Evolutionary conservation across 1,140 invertebrate genomes (phyloP).

Genomic region (Lethrus apterus): DNA sequence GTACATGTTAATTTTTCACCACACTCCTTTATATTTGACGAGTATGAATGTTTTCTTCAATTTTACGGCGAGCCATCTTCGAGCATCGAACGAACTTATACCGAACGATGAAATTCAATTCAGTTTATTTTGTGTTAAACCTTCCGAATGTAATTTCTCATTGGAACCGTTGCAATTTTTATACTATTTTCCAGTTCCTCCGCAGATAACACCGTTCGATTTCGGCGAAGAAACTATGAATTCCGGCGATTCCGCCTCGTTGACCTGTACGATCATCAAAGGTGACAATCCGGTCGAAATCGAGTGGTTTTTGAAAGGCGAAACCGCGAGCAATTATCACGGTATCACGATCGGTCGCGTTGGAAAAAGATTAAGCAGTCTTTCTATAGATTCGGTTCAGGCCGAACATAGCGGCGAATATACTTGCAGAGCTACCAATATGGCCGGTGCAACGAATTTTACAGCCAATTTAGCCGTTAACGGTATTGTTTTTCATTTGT

Average conservation of each 20-base stretch:
- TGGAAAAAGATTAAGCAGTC: constrained; percentile 39
- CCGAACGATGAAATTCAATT: no score
- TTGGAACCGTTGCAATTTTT: neutral
- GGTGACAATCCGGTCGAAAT: constrained; percentile 61
- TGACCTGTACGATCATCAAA: constrained; percentile 59
- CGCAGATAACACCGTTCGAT: constrained; percentile 46
- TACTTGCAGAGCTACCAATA: constrained; percentile 58
- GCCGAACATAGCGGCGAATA: constrained; percentile 61
- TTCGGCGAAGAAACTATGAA: constrained; percentile 51
- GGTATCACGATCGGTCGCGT: constrained; percentile 41
- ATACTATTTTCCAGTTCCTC: constrained; percentile 38
- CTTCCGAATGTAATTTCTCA: neutral
- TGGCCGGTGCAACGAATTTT: constrained; percentile 52
- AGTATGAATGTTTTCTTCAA: no score
- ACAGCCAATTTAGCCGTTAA: constrained; percentile 53
- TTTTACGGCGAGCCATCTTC: no score
- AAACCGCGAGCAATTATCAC: constrained; percentile 31
- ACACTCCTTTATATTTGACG: no score
- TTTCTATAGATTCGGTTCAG: constrained; percentile 47
- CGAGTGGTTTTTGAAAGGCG: constrained; percentile 52
- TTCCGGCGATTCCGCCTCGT: constrained; percentile 58
- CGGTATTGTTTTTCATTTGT: constrained; percentile 36
- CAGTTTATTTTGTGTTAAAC: no score
- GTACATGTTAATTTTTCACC: neutral
- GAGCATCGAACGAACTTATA: no score